Conservation (phyloP, 2,888 invertebrate species). For the Platycheirus albimanus region DNA sequence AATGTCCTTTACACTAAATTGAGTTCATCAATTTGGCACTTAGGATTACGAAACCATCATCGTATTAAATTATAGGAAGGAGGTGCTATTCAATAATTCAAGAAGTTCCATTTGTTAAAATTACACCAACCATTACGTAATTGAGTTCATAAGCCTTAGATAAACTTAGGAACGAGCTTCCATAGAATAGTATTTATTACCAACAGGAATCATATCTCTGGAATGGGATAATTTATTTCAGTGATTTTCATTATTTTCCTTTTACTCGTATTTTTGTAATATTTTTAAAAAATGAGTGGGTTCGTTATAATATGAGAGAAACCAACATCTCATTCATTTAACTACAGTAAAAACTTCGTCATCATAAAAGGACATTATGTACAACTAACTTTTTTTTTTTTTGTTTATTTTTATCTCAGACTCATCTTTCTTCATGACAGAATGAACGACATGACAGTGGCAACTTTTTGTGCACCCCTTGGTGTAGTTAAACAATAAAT, state of each 20-base stretch:
- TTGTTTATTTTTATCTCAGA: slow-evolving; percentile 14
- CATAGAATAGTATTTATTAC: background rate
- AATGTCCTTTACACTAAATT: slow-evolving; percentile 22
- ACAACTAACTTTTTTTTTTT: slow-evolving; percentile 15
- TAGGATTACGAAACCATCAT: background rate
- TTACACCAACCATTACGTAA: slow-evolving; percentile 19
- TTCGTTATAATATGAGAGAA: background rate
- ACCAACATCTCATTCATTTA: slow-evolving; percentile 2
- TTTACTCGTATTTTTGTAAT: slow-evolving; percentile 13
- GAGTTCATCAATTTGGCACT: slow-evolving; percentile 38
- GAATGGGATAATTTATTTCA: background rate
- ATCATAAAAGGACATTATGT: slow-evolving; percentile 35
- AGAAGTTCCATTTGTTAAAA: slow-evolving; percentile 25
- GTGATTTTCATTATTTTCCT: background rate
- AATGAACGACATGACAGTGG: slow-evolving; percentile 12
- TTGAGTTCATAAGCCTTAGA: slow-evolving; percentile 12
- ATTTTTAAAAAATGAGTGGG: slow-evolving; percentile 1
- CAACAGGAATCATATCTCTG: no score
- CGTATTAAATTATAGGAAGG: background rate
- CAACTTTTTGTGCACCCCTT: slow-evolving; percentile 6
- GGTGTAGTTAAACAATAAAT: slow-evolving; percentile 34
- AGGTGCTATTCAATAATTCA: background rate
- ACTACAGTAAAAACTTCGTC: slow-evolving; percentile 31
- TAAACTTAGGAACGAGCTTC: background rate
- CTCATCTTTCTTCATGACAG: slow-evolving; percentile 30